Base-by-base conservation (phyloP, 2,888 invertebrate species). In the Agrotis puta region DNA sequence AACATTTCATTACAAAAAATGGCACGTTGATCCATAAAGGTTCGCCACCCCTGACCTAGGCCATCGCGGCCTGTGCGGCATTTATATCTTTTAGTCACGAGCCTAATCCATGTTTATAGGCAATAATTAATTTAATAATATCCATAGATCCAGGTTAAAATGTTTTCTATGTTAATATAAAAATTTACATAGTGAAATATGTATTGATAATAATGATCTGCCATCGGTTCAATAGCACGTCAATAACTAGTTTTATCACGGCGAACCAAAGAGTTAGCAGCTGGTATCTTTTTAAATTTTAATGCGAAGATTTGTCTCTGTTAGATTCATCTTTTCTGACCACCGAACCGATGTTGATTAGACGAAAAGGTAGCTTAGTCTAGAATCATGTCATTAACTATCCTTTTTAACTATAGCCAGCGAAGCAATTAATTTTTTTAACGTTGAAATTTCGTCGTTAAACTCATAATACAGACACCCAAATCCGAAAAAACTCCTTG, bases 131-230 rank as follows among this genome's bases (percentile, higher is more conserved):
- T 53, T 53, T 20, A 3, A 57, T 33, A 27, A 39, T 43, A 4
- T 18, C 14, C 22, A 58, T 13, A 58, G 16, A 72, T 51, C 22
- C 22, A 65, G 47, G 51, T 71, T 68, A 20, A 73, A 76, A 69
- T 66, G 57, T 76, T 70, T 47, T 7, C 16, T 64, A 63, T 70
- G 59, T 45, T 61, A 70, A 66, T 80, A 76, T 70, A 45, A 66
- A 20, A 56, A 81, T 81, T 78, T 62, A 53, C 62, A 69, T 80
- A 47, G 20, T 45, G 47, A 79, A 22, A 22, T 79, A 74, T 61
- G 18, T 47, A 53, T 64, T 45, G 47, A 47, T 48, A 56, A 67
- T 62, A n/a, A 61, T 62, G 39, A 63, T 63, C 53, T 5, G 33
- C 24, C 9, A 65, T 61, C 45, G 6, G 18, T 45, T 50, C 24